A percentile compares a stretch with the other conserved stretches of the same genome.
phyloP scores from a whole-genome alignment of 2,797 vertebrate genomes.

The Enteromius trimaculatus region DNA sequence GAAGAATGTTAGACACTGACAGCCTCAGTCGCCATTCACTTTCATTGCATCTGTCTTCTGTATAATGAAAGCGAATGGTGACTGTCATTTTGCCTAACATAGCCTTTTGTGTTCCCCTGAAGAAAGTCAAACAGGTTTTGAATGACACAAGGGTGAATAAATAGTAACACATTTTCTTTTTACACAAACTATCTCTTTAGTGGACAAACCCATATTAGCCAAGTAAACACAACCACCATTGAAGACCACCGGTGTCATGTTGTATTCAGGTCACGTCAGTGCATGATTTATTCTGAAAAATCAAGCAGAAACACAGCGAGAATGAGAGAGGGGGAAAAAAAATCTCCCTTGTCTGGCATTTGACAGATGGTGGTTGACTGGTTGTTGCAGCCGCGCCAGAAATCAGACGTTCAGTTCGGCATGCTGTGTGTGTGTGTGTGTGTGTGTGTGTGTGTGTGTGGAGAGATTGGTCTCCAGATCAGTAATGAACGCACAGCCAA shows the following conservation, averaged over 20 bases:
- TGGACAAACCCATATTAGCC: not conserved
- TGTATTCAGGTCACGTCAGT: constrained; percentile 46
- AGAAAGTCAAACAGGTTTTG: not conserved
- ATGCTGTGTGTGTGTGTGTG: constrained; percentile 29
- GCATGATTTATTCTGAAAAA: constrained; percentile 45
- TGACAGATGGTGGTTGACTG: constrained; percentile 61
- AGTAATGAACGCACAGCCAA: constrained; percentile 38
- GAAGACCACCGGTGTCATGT: not conserved
- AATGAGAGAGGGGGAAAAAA: not conserved
- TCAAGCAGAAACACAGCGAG: not conserved
- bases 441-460: constrained; percentile 13
- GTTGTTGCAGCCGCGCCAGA: constrained; percentile 36
- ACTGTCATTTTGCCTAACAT: not conserved
- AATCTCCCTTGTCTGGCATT: constrained; percentile 34
- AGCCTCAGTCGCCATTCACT: not conserved
- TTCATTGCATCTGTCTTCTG: not conserved
- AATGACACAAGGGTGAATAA: not conserved
- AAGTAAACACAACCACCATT: not conserved
- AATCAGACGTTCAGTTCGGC: constrained; percentile 29
- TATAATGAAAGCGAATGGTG: not conserved
- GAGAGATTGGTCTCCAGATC: constrained; percentile 42
- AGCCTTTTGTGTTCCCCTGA: not conserved
- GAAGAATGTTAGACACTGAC: not conserved
- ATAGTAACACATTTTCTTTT: not conserved
- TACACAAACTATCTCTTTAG: not conserved